These are phyloP conservation scores for Empis stercorea DNA, from an alignment of 2,888 invertebrate genomes.

Conservation along the genomic window DNA sequence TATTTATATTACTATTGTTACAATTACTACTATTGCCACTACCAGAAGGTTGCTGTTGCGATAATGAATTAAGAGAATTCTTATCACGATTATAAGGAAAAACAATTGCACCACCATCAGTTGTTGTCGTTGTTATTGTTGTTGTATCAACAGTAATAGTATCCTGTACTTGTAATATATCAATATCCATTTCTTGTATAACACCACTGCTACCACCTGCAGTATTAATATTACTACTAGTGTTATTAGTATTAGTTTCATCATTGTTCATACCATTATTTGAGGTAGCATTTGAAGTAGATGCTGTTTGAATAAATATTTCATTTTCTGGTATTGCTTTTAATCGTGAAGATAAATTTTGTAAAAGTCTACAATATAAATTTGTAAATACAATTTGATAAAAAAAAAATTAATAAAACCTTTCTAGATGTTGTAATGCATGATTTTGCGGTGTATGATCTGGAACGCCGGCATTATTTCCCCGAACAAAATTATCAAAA, in stretches of 20 bases:
- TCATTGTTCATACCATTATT: constrained; percentile 3
- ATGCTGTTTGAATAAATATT: constrained; percentile 37
- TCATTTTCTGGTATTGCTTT: constrained; percentile 45
- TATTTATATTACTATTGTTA: constrained; percentile 10
- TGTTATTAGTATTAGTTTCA: constrained; percentile 25
- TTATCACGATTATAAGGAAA: constrained; percentile 17
- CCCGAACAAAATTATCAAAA: constrained; percentile 77
- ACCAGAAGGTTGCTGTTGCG: constrained; percentile 8
- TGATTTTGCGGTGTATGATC: constrained; percentile 59
- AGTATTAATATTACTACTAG: constrained; percentile 17
- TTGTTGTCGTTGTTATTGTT: background rate
- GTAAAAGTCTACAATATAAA: constrained; percentile 37
- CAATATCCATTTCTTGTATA: constrained; percentile 43
- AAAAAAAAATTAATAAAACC: no score
- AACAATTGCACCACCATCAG: constrained; percentile 26
- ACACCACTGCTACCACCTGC: constrained; percentile 17
- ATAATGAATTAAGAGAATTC: constrained; percentile 9
- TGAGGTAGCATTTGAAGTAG: constrained; percentile 31
- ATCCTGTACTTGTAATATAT: constrained; percentile 43
- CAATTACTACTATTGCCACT: constrained; percentile 2
- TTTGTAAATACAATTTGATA: no score
- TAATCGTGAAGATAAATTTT: constrained; percentile 43
- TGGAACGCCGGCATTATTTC: constrained; percentile 70
- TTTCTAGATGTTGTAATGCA: constrained; percentile 60
- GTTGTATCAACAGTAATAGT: constrained; percentile 31